phyloP scores from a whole-genome alignment of 1,140 invertebrate species.

The Pseudomyrmex cubaensis region DNA sequence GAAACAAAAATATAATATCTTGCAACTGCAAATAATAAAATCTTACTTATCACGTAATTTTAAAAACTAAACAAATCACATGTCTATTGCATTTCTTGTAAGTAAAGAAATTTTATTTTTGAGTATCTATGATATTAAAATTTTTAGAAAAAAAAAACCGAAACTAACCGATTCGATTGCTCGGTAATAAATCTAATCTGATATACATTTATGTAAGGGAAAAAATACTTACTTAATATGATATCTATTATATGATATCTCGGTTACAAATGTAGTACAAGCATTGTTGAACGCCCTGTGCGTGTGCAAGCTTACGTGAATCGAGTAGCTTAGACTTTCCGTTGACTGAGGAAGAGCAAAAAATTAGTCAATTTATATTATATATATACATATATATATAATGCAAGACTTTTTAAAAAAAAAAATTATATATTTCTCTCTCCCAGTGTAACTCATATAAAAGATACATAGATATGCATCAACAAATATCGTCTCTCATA shows the following conservation, averaged over 20 bases:
- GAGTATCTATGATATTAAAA: constrained; percentile 2
- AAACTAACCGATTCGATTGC: constrained; percentile 20
- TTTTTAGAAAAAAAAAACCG: background rate
- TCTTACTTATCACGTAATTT: background rate
- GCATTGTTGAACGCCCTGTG: background rate
- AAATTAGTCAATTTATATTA: constrained; percentile 82
- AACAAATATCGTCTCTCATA: constrained; percentile 36
- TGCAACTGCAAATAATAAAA: background rate
- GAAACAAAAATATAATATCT: background rate
- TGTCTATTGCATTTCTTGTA: background rate
- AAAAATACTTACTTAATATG: constrained; percentile 10
- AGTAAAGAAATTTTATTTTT: background rate
- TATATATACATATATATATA: too few species aligned
- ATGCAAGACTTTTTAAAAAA: constrained; percentile 79
- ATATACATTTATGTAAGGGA: constrained; percentile 47
- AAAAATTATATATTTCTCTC: constrained; percentile 46
- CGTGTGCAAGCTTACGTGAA: constrained; percentile 49
- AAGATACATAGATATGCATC: constrained; percentile 11
- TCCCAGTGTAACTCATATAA: constrained; percentile 29
- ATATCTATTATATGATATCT: constrained; percentile 45
- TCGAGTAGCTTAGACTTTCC: constrained; percentile 67
- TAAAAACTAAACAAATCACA: background rate
- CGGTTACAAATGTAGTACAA: background rate
- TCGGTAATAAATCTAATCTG: constrained; percentile 18
- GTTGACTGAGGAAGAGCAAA: constrained; percentile 68